These are phyloP conservation scores for Neocloeon triangulifer DNA, from an alignment of 1,140 invertebrate genomes.

Conservation along the genomic window DNA sequence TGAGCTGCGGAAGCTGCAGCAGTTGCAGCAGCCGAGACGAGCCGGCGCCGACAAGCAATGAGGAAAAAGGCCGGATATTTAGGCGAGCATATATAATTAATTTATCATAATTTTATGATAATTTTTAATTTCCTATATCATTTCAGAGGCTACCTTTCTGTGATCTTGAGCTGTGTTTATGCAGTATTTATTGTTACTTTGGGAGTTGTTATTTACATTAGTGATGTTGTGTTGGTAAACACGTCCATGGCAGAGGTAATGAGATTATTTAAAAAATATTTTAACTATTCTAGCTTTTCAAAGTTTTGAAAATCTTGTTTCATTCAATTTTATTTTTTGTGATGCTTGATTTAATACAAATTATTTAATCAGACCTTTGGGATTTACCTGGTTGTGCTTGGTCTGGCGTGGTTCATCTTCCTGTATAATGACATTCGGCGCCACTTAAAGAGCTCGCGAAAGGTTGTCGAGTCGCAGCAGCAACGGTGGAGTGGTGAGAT, in stretches of 20 bases:
- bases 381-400: background rate
- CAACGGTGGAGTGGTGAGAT: background rate
- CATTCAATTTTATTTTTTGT: background rate
- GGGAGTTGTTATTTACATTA: conserved; percentile 34
- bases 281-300: background rate
- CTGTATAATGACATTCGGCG: background rate
- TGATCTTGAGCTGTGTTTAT: conserved; percentile 34
- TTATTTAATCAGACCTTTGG: background rate
- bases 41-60: no score
- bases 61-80: no score
- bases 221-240: conserved; percentile 25
- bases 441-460: background rate
- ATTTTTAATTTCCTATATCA: no score
- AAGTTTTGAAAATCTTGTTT: background rate
- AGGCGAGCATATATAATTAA: no score
- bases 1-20: no score
- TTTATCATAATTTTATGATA: no score
- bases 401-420: background rate
- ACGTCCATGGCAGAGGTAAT: conserved; percentile 27
- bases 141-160: conserved; percentile 29
- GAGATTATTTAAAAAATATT: conserved; percentile 1
- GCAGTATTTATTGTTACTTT: conserved; percentile 37
- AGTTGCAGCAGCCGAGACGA: no score
- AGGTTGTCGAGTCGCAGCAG: background rate
- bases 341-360: background rate